A percentile compares a stretch with the other conserved stretches of the same genome.
Evolutionary conservation across 1,140 invertebrate genomes (phyloP).

Genomic region (Dolichoris vasculosae): DNA sequence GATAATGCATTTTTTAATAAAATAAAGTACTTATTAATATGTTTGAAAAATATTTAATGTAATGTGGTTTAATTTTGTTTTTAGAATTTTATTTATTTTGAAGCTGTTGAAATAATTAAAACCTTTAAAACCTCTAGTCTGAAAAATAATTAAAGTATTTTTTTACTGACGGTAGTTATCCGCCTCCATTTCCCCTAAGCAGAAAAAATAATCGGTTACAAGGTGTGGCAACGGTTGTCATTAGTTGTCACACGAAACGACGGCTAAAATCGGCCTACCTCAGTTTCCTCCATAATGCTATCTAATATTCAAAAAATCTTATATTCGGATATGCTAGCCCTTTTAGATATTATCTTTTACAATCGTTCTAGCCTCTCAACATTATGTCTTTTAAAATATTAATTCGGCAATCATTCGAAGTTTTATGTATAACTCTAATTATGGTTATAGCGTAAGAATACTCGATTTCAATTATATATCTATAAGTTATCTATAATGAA

Average conservation of each 20-base stretch:
- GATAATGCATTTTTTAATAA: too few relatives aligned
- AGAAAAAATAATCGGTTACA: constrained; percentile 2
- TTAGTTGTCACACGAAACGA: not conserved
- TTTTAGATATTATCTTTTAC: too few relatives aligned
- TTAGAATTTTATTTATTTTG: not conserved
- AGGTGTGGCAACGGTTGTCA: constrained; percentile 21
- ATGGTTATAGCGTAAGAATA: not conserved
- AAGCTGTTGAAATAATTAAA: not conserved
- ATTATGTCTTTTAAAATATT: constrained; percentile 1
- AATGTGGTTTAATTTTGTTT: too few relatives aligned
- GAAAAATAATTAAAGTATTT: not conserved
- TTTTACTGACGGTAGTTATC: not conserved
- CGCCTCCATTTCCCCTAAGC: not conserved
- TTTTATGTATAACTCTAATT: not conserved
- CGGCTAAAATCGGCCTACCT: not conserved
- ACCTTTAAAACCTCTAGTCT: not conserved
- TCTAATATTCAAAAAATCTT: too few relatives aligned
- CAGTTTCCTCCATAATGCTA: too few relatives aligned
- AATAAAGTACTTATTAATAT: too few relatives aligned
- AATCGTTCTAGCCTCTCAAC: not conserved
- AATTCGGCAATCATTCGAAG: not conserved
- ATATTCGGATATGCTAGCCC: too few relatives aligned
- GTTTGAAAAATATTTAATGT: too few relatives aligned
- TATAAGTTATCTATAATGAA: too few relatives aligned
- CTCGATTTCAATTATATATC: too few relatives aligned